phyloP scores from a whole-genome alignment of 2,797 vertebrate species.

The Holocentrus rufus region DNA sequence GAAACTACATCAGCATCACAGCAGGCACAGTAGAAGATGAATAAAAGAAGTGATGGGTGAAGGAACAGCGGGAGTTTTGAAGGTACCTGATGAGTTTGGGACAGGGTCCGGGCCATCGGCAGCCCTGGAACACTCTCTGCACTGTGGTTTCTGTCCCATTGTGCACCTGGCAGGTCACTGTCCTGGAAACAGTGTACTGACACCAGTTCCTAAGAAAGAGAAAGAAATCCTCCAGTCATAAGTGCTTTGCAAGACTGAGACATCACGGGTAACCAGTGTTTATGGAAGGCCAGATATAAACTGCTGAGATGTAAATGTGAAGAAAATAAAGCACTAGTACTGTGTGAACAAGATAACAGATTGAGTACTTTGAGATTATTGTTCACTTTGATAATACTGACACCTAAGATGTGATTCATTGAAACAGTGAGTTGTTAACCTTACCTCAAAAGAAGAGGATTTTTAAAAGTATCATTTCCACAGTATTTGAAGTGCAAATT shows the following conservation, averaged over 20 bases:
- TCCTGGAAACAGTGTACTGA: constrained; percentile 90
- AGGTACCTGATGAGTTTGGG: constrained; percentile 93
- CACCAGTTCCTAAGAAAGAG: constrained; percentile 90
- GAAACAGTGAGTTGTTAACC: neutral
- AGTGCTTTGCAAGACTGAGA: neutral
- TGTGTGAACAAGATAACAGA: too few species aligned
- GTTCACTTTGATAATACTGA: too few species aligned
- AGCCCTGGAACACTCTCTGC: constrained; percentile 94
- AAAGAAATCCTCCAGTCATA: neutral
- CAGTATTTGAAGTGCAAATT: neutral
- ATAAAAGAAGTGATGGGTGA: neutral
- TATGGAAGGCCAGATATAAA: neutral
- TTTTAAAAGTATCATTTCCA: neutral
- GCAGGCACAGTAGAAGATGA: neutral
- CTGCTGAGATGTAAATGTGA: neutral
- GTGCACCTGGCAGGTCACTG: constrained; percentile 93
- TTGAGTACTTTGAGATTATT: too few species aligned
- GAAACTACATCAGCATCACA: constrained; percentile 13
- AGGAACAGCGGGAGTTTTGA: constrained; percentile 1
- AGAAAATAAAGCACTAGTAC: too few species aligned
- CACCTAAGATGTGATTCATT: neutral
- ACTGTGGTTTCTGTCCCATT: constrained; percentile 93
- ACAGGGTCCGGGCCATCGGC: constrained; percentile 95
- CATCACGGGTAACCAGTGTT: neutral
- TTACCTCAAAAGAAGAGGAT: neutral